Percentiles rank a stretch among this genome's conserved stretches.
These are phyloP conservation scores for Diceros bicornis DNA, from an alignment of 2,797 vertebrate genomes.

Conservation along the genomic window DNA sequence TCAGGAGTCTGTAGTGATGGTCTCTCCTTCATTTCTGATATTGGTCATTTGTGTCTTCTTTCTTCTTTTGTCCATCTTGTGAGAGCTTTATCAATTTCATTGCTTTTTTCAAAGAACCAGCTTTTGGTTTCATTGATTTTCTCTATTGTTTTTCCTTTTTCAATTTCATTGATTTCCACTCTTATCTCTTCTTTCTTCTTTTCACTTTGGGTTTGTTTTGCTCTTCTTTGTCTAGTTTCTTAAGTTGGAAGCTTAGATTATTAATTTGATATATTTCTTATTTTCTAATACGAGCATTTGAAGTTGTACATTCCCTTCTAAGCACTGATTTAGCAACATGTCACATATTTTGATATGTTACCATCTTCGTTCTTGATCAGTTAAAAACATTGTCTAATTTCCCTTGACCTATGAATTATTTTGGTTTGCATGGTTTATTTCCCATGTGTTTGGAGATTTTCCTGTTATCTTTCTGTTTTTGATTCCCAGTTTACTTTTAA, in stretches of 20 bases:
- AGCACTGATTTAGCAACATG: neutral
- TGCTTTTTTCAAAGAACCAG: neutral
- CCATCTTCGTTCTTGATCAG: neutral
- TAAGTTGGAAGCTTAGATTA: neutral
- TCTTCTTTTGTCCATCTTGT: neutral
- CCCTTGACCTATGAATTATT: neutral
- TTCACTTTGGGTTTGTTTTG: neutral
- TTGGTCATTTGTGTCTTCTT: neutral
- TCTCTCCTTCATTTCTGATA: neutral
- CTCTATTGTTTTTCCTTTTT: neutral
- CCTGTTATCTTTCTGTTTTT: neutral
- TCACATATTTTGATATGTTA: neutral
- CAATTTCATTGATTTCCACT: neutral
- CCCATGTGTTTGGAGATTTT: neutral
- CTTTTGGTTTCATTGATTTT: neutral
- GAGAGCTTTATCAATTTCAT: neutral
- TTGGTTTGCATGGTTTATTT: neutral
- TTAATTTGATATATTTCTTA: neutral
- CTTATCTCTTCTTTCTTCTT: neutral
- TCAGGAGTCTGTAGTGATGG: neutral
- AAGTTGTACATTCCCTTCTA: neutral
- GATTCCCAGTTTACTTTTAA: neutral
- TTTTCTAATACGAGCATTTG: neutral
- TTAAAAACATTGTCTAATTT: constrained; percentile 29
- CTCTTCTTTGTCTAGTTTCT: neutral